phyloP scores from a whole-genome alignment of 2,113 vertebrate species.

The Salvelinus sp. region DNA sequence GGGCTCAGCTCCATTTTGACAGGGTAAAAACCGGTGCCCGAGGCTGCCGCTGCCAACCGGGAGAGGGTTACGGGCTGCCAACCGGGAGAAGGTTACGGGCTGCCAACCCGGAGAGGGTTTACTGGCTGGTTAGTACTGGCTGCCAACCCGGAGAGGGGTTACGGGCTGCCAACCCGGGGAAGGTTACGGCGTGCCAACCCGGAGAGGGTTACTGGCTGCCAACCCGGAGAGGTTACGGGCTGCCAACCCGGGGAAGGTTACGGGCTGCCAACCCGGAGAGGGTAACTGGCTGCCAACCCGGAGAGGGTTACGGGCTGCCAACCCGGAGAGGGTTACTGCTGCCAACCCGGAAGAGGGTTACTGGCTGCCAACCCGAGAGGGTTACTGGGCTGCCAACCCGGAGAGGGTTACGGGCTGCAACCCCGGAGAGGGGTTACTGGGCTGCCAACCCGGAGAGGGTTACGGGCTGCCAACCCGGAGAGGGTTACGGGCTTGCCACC shows the following conservation, averaged over 20 bases:
- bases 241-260: too few species aligned
- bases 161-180: too few species aligned
- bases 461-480: too few species aligned
- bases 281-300: slow-evolving; percentile 54
- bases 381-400: background rate
- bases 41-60: slow-evolving; percentile 33
- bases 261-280: slow-evolving; percentile 48
- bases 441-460: too few species aligned
- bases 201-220: too few species aligned
- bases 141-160: background rate
- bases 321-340: too few species aligned
- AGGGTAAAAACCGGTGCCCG: slow-evolving; percentile 38
- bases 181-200: too few species aligned
- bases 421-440: too few species aligned
- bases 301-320: slow-evolving; percentile 34
- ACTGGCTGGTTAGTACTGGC: slow-evolving; percentile 49
- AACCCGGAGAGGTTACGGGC: slow-evolving; percentile 4
- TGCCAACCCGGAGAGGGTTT: slow-evolving; percentile 42
- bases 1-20: slow-evolving; percentile 65
- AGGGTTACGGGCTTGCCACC: too few species aligned
- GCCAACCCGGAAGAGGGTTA: too few species aligned
- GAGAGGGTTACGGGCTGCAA: too few species aligned
- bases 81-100: slow-evolving; percentile 65
- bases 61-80: background rate
- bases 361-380: too few species aligned